These are phyloP conservation scores for Forbesichthys agassizii DNA, from an alignment of 2,113 vertebrate genomes.

Conservation along the genomic window DNA sequence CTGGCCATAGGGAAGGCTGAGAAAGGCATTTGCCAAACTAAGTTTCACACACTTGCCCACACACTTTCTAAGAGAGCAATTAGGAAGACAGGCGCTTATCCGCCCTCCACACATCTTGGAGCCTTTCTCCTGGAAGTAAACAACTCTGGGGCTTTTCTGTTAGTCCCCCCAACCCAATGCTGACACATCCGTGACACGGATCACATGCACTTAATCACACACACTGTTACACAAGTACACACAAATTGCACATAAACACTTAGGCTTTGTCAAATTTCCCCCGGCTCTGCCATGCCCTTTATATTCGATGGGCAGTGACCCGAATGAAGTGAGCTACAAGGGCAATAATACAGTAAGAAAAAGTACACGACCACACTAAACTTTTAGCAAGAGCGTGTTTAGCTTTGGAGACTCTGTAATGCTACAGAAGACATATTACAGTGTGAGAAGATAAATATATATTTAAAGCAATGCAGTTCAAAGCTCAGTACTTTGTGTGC, in stretches of 20 bases:
- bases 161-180: slow-evolving; percentile 1
- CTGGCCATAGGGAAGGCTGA: slow-evolving; percentile 36
- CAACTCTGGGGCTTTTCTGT: slow-evolving; percentile 39
- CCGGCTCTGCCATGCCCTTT: no score
- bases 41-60: slow-evolving; percentile 33
- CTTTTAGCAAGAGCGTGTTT: no score
- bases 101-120: slow-evolving; percentile 47
- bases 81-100: slow-evolving; percentile 55
- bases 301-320: no score
- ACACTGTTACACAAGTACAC: neutral
- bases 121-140: slow-evolving; percentile 49
- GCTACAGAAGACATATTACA: no score
- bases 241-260: neutral
- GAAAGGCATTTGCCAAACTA: slow-evolving; percentile 37
- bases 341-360: no score
- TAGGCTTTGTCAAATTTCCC: no score
- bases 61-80: slow-evolving; percentile 48
- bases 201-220: slow-evolving; percentile 6
- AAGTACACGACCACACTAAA: no score
- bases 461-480: no score
- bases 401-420: no score
- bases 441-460: no score
- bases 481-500: no score
- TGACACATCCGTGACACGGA: slow-evolving; percentile 14
- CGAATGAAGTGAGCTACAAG: no score